These are phyloP conservation scores for Ptychobarbus kaznakovi DNA, from an alignment of 2,797 vertebrate genomes.

Conservation along the genomic window DNA sequence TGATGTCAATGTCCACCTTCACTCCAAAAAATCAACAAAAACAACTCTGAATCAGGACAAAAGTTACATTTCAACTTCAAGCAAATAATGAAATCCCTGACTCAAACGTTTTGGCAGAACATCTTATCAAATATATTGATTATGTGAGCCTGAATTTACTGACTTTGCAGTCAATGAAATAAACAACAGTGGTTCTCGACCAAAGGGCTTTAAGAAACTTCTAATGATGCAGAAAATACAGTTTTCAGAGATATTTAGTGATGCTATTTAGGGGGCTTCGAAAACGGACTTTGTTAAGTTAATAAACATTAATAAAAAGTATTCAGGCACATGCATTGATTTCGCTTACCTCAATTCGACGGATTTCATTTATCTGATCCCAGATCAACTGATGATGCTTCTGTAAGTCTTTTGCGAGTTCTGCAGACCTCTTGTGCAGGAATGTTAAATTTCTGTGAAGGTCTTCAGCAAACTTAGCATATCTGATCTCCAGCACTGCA, in stretches of 20 bases:
- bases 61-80: constrained; percentile 51
- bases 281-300: neutral
- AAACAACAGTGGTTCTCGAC: neutral
- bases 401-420: constrained; percentile 59
- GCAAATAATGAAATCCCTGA: constrained; percentile 49
- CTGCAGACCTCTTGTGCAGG: constrained; percentile 55
- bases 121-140: constrained; percentile 33
- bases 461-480: constrained; percentile 54
- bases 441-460: constrained; percentile 66
- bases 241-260: neutral
- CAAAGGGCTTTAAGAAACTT: neutral
- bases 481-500: constrained; percentile 70
- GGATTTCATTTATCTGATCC: constrained; percentile 67
- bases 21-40: constrained; percentile 57
- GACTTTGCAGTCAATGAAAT: neutral
- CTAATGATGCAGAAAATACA: neutral
- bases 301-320: neutral
- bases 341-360: constrained; percentile 69
- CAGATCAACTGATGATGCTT: constrained; percentile 41
- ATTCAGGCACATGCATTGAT: neutral
- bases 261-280: neutral
- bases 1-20: constrained; percentile 92
- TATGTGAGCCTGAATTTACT: constrained; percentile 3
- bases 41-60: constrained; percentile 45
- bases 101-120: neutral